Evolutionary conservation across 2,797 vertebrate species (phyloP).

Genomic region (Pempheris klunzingeri): DNA sequence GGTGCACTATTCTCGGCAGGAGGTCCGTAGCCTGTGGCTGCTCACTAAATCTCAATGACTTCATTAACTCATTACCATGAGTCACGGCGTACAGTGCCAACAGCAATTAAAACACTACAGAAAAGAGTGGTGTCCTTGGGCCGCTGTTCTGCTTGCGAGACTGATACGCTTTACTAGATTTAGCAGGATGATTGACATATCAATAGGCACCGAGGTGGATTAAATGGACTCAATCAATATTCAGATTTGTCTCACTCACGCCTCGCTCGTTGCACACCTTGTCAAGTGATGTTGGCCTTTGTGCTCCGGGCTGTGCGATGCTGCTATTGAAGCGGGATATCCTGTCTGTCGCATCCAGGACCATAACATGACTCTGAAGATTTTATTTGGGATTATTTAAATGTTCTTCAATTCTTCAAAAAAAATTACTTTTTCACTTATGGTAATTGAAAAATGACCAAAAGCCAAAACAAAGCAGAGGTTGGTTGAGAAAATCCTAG

Average conservation of each 20-base stretch:
- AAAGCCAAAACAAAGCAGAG: constrained; percentile 36
- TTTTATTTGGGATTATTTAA: constrained; percentile 26
- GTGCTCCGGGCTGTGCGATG: constrained; percentile 35
- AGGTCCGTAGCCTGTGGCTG: constrained; percentile 66
- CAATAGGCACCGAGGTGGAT: constrained; percentile 72
- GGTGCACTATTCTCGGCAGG: constrained; percentile 62
- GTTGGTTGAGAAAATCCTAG: constrained; percentile 5
- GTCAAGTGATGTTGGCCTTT: constrained; percentile 56
- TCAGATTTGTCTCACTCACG: constrained; percentile 73
- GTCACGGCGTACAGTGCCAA: constrained; percentile 67
- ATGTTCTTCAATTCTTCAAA: constrained; percentile 12
- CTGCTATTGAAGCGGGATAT: constrained; percentile 33
- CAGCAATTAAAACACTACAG: constrained; percentile 76
- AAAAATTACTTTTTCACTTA: constrained; percentile 17
- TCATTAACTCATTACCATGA: constrained; percentile 80
- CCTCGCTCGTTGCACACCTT: constrained; percentile 50
- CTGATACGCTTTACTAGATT: constrained; percentile 70
- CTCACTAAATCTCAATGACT: constrained; percentile 79
- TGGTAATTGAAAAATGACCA: constrained; percentile 40
- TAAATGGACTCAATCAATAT: constrained; percentile 76
- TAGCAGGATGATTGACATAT: constrained; percentile 75
- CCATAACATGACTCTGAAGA: constrained; percentile 4
- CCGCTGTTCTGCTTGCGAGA: constrained; percentile 48
- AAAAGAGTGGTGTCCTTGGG: constrained; percentile 70
- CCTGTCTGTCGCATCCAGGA: constrained; percentile 30